Evolutionary conservation across 2,113 vertebrate species (phyloP).

Genomic region (Ifrita kowaldi): DNA sequence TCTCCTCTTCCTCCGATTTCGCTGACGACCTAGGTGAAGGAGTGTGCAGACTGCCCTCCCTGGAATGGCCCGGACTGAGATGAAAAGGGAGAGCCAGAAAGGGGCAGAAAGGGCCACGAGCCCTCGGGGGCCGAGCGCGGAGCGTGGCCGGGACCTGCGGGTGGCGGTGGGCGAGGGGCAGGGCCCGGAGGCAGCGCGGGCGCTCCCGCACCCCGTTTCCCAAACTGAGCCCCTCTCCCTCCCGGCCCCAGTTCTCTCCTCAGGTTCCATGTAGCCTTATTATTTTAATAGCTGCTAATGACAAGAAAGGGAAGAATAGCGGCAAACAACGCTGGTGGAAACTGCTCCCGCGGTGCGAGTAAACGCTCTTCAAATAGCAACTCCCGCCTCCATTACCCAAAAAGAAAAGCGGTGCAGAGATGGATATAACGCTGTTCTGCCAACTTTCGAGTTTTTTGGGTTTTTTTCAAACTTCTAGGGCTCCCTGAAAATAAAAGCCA

Average conservation of each 20-base stretch:
- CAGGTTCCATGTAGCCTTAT: background rate
- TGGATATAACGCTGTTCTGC: background rate
- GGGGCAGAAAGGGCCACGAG: background rate
- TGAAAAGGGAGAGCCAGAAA: background rate
- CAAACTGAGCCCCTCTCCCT: background rate
- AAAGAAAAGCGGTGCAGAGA: background rate
- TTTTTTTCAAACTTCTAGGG: background rate
- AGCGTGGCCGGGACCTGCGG: background rate
- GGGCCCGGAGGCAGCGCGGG: background rate
- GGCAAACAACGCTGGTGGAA: background rate
- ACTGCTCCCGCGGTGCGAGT: background rate
- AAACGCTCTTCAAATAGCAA: background rate
- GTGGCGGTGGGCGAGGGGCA: background rate
- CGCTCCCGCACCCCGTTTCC: background rate
- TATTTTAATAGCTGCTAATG: background rate
- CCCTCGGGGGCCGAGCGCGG: background rate
- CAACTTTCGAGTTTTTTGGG: background rate
- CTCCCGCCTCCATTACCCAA: background rate
- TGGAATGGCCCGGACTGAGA: background rate
- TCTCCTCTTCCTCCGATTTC: background rate
- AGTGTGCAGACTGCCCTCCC: background rate
- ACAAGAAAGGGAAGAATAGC: background rate
- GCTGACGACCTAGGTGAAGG: background rate
- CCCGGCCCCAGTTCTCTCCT: background rate
- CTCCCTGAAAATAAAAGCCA: background rate